A percentile compares a stretch with the other conserved stretches of the same genome.
Conservation (phyloP, 53 echinoderm and acorn worm species). For the Temnopleurus reevesii region DNA sequence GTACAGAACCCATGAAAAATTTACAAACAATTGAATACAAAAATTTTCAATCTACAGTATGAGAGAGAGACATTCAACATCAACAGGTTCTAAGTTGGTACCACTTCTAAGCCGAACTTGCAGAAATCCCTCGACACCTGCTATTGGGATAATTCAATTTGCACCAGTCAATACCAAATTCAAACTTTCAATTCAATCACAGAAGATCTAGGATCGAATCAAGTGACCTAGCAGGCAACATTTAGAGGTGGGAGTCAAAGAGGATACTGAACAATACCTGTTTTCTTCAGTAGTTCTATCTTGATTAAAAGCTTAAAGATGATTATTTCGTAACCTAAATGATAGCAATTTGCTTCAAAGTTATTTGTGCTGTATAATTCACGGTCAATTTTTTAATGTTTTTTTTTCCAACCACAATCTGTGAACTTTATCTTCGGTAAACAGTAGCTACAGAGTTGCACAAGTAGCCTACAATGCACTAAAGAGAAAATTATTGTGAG, state of each 20-base stretch:
- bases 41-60: too few relatives aligned
- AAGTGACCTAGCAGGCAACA: not conserved
- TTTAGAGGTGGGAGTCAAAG: not conserved
- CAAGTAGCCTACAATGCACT: too few relatives aligned
- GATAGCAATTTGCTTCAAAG: too few relatives aligned
- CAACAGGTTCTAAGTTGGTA: not conserved
- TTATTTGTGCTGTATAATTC: too few relatives aligned
- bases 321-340: not conserved
- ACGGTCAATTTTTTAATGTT: too few relatives aligned
- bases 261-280: not conserved
- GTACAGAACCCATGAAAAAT: too few relatives aligned
- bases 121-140: slow-evolving; percentile 5
- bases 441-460: too few relatives aligned
- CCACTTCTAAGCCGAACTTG: not conserved
- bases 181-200: not conserved
- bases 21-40: too few relatives aligned
- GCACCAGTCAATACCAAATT: not conserved
- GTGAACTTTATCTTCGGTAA: too few relatives aligned
- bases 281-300: not conserved
- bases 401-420: too few relatives aligned
- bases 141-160: not conserved
- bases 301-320: not conserved
- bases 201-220: not conserved
- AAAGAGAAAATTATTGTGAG: not conserved
- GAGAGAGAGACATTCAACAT: not conserved